These are phyloP conservation scores for Himalopsyche tibetana DNA, from an alignment of 2,888 invertebrate genomes.

Conservation along the genomic window DNA sequence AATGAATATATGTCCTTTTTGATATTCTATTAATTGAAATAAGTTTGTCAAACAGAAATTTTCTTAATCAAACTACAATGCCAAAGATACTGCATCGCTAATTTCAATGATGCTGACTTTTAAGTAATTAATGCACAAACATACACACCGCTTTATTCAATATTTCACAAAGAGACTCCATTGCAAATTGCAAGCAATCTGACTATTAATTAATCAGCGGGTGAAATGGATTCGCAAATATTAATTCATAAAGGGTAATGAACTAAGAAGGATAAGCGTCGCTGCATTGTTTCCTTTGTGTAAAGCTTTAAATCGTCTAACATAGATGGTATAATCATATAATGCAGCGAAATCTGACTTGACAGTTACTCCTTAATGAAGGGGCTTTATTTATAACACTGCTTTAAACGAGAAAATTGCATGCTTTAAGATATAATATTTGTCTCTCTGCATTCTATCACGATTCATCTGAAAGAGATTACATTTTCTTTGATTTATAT, in stretches of 20 bases:
- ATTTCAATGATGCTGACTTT: background rate
- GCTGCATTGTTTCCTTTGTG: conserved; percentile 16
- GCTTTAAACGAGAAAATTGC: background rate
- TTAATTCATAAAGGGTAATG: conserved; percentile 29
- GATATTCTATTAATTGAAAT: too few species aligned
- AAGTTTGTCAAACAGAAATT: too few species aligned
- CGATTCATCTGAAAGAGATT: too few species aligned
- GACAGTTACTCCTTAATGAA: background rate
- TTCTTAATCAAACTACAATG: too few species aligned
- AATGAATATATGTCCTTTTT: too few species aligned
- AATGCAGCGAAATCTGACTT: background rate
- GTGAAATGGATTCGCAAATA: background rate
- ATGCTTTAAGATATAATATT: background rate
- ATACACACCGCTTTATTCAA: background rate
- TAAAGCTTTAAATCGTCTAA: background rate
- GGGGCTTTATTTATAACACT: background rate
- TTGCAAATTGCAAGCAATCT: conserved; percentile 9
- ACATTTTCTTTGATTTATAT: too few species aligned
- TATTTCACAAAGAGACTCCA: background rate
- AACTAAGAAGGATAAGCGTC: background rate
- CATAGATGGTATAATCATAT: background rate
- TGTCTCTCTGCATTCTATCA: too few species aligned
- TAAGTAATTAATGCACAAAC: conserved; percentile 6
- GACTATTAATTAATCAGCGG: background rate
- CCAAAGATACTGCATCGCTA: background rate